phyloP scores from a whole-genome alignment of 2,888 invertebrate species.

The Machimus atricapillus region DNA sequence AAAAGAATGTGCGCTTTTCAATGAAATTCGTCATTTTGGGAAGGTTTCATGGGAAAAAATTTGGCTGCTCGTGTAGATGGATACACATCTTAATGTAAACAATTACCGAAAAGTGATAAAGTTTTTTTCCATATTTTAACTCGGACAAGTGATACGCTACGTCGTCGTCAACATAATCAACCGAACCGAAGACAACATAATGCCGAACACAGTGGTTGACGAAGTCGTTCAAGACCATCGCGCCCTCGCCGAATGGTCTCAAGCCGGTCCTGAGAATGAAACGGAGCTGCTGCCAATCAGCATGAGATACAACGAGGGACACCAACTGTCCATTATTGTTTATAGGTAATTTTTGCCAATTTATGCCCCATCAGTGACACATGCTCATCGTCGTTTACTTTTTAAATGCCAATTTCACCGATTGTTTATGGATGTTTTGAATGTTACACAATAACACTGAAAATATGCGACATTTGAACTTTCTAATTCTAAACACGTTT shows the following conservation, averaged over 20 bases:
- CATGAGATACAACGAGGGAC: conserved; percentile 87
- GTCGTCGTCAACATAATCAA: background rate
- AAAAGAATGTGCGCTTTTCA: background rate
- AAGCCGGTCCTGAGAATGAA: conserved; percentile 53
- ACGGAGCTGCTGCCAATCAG: conserved; percentile 64
- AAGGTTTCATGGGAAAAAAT: background rate
- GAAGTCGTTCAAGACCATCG: conserved; percentile 61
- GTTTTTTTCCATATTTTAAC: background rate
- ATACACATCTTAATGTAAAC: background rate
- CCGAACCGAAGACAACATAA: conserved; percentile 7
- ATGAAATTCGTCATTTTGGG: background rate
- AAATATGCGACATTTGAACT: background rate
- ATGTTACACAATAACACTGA: background rate
- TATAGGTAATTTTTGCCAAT: conserved; percentile 64
- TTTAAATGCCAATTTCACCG: background rate
- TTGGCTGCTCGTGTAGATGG: background rate
- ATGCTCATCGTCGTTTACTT: background rate
- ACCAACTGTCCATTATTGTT: conserved; percentile 80
- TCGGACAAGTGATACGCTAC: background rate
- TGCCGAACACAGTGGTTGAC: conserved; percentile 52
- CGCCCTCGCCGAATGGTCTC: conserved; percentile 58
- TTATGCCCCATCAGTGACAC: background rate
- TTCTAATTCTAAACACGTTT: background rate
- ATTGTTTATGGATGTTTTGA: background rate
- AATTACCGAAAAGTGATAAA: conserved; percentile 2